These are phyloP conservation scores for Drosophila algonquin DNA, from an alignment of 2,888 invertebrate species.

Conservation along the genomic window DNA sequence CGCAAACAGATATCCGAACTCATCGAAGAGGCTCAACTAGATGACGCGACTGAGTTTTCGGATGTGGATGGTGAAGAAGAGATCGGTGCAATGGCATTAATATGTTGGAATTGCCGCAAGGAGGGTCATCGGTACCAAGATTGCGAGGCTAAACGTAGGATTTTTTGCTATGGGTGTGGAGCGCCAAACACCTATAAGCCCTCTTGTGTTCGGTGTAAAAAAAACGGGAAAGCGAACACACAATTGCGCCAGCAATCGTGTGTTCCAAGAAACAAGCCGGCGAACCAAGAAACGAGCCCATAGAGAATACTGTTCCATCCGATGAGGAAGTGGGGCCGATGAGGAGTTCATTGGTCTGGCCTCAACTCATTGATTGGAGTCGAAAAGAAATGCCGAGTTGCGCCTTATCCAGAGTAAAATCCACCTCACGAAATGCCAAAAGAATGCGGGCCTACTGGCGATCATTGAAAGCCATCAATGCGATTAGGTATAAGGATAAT, in stretches of 20 bases:
- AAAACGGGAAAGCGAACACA: constrained; percentile 1
- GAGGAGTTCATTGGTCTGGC: too few species aligned
- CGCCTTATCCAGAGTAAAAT: neutral
- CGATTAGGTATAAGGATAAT: neutral
- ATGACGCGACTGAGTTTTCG: constrained; percentile 2
- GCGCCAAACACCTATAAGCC: neutral
- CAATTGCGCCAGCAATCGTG: neutral
- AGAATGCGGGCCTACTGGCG: neutral
- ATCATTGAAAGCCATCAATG: neutral
- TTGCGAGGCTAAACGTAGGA: neutral
- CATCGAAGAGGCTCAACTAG: neutral
- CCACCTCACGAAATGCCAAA: neutral
- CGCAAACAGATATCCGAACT: constrained; percentile 2
- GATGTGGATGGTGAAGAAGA: neutral
- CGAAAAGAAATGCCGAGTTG: too few species aligned
- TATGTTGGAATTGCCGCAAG: constrained; percentile 8
- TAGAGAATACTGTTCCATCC: neutral
- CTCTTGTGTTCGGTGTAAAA: neutral
- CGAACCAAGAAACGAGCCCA: neutral
- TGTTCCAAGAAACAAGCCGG: neutral
- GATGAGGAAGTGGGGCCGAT: too few species aligned
- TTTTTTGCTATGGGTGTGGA: neutral
- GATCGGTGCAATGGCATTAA: neutral
- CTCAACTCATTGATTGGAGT: too few species aligned
- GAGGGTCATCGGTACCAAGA: constrained; percentile 3